phyloP scores from a whole-genome alignment of 2,113 vertebrate genomes.

The Lepus europaeus region DNA sequence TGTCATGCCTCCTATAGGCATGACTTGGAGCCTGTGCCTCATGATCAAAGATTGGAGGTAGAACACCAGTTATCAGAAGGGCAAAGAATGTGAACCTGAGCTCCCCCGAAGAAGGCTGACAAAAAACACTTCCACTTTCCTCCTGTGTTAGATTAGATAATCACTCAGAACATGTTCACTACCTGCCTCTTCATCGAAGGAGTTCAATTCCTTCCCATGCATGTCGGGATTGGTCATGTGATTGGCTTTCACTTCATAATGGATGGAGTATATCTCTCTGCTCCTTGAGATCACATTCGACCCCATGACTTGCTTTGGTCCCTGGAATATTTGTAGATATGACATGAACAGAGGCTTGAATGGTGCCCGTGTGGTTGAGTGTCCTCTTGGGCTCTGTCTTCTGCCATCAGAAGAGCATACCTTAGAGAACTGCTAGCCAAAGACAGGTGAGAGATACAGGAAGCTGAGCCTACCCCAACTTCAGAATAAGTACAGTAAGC shows the following conservation, averaged over 20 bases:
- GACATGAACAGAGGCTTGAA: neutral
- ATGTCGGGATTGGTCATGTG: neutral
- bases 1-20: neutral
- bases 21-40: neutral
- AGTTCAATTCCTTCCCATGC: neutral
- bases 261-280: neutral
- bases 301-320: neutral
- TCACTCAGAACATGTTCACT: neutral
- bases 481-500: neutral
- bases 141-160: neutral
- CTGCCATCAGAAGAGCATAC: neutral
- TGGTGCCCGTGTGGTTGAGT: too few relatives aligned
- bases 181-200: neutral
- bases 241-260: neutral
- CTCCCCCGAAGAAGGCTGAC: neutral
- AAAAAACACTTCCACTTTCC: neutral
- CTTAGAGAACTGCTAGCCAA: neutral
- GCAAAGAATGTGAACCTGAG: neutral
- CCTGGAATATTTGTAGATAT: neutral
- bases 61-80: neutral
- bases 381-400: neutral
- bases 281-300: neutral
- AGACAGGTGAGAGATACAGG: neutral
- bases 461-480: neutral
- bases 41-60: neutral